Base-by-base conservation (phyloP, 2,888 invertebrate genomes). In the Nesidiocoris tenuis region DNA sequence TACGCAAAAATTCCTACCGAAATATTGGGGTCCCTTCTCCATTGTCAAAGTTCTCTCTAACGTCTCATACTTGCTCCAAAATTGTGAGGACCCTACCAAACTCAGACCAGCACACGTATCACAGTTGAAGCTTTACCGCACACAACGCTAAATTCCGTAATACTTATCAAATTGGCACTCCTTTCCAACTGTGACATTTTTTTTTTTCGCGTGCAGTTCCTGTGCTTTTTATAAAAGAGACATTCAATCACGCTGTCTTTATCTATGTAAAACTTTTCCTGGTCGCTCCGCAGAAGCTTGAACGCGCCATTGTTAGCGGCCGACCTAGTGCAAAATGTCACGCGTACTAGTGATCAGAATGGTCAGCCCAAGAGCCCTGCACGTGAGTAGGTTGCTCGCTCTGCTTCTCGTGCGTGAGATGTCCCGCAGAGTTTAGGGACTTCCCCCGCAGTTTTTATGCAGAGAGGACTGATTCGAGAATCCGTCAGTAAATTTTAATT, bases 111-210 rank as follows among this genome's bases (percentile, higher is more conserved):
- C 74, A 1, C 74, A 74, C 24, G 25, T 74, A 1, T 66, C 65
- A 0, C 74, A 74, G 24, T n/a, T 74, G 16, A 74, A 74, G 17
- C 7, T 23, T n/a, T 74, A 25, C 7, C 18, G 68, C 7, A 12
- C 65, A 2, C 65, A 2, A 2, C 2, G 39, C 7, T 39, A 24
- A 5, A 3, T 2, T 9, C n/a, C 16, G n/a, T n/a, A n/a, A n/a
- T n/a, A n/a, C n/a, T n/a, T n/a, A n/a, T n/a, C n/a, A n/a, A n/a
- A n/a, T n/a, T n/a, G n/a, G n/a, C n/a, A n/a, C n/a, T n/a, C n/a
- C n/a, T n/a, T n/a, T n/a, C n/a, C n/a, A n/a, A n/a, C n/a, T n/a
- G n/a, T n/a, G n/a, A n/a, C n/a, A n/a, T n/a, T n/a, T n/a, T n/a
- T n/a, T n/a, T n/a, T n/a, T n/a, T n/a, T n/a, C n/a, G n/a, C n/a